A percentile compares a stretch with the other conserved stretches of the same genome.
These are phyloP conservation scores for Lydus trimaculatus DNA, from an alignment of 2,888 invertebrate genomes.

Conservation along the genomic window DNA sequence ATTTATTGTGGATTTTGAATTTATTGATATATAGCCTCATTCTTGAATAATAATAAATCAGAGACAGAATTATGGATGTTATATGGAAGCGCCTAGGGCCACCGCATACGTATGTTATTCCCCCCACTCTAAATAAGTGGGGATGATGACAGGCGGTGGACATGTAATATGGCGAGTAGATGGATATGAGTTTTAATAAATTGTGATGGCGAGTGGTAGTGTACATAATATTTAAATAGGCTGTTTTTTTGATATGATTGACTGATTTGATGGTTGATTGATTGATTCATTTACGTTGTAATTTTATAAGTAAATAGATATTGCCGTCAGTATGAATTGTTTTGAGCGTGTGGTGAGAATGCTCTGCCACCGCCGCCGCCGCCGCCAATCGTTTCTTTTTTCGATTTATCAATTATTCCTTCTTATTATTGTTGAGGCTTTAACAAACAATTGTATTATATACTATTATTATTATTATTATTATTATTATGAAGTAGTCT, in stretches of 20 bases:
- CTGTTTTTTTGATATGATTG: slow-evolving; percentile 17
- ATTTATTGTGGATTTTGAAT: neutral
- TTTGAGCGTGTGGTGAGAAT: slow-evolving; percentile 35
- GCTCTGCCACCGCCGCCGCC: slow-evolving; percentile 6
- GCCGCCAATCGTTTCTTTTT: slow-evolving; percentile 6
- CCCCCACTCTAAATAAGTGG: slow-evolving; percentile 4
- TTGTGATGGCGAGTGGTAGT: slow-evolving; percentile 51
- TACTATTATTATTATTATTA: slow-evolving; percentile 14
- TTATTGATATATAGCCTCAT: neutral
- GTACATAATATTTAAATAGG: slow-evolving; percentile 49
- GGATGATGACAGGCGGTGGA: slow-evolving; percentile 24
- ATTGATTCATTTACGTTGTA: neutral
- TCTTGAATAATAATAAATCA: neutral
- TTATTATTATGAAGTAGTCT: slow-evolving; percentile 50
- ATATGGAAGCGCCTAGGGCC: slow-evolving; percentile 31
- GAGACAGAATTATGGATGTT: slow-evolving; percentile 16
- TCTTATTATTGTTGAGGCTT: slow-evolving; percentile 26
- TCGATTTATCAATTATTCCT: neutral
- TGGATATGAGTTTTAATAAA: slow-evolving; percentile 47
- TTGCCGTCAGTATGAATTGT: slow-evolving; percentile 46
- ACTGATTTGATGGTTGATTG: neutral
- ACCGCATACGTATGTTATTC: neutral
- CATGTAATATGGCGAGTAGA: slow-evolving; percentile 44
- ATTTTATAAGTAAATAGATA: slow-evolving; percentile 34
- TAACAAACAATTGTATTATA: slow-evolving; percentile 28